phyloP scores from a whole-genome alignment of 2,797 vertebrate species.

The Cephalopachus bancanus region DNA sequence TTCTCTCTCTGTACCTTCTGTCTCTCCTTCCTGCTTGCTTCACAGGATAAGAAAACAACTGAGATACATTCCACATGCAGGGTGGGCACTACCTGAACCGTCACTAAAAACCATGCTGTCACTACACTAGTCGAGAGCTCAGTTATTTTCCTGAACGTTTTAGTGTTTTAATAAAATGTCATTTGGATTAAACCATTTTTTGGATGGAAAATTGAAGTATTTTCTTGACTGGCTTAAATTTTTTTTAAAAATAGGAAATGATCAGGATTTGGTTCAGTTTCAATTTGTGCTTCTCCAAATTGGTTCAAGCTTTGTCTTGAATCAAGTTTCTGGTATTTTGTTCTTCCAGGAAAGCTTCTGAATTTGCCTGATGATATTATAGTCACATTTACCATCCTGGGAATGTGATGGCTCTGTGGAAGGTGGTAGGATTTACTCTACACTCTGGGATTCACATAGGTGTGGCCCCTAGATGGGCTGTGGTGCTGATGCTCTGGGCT shows the following conservation, averaged over 20 bases:
- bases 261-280: slow-evolving; percentile 51
- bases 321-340: slow-evolving; percentile 54
- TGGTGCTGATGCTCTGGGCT: background rate
- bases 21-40: background rate
- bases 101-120: background rate
- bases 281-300: slow-evolving; percentile 4
- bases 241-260: background rate
- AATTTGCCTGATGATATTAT: background rate
- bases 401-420: background rate
- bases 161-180: slow-evolving; percentile 29
- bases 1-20: background rate
- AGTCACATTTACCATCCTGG: background rate
- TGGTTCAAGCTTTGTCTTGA: slow-evolving; percentile 52
- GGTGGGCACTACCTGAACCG: background rate
- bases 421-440: background rate
- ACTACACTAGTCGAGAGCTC: background rate
- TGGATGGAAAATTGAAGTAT: slow-evolving; percentile 8
- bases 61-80: fast-evolving
- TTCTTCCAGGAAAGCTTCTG: slow-evolving; percentile 51
- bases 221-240: slow-evolving; percentile 36
- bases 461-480: background rate
- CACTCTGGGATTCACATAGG: background rate
- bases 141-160: slow-evolving; percentile 40
- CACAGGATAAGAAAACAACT: background rate
- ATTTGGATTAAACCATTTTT: slow-evolving; percentile 49